A percentile compares a stretch with the other conserved stretches of the same genome.
Conservation (phyloP, 2,113 vertebrate species). For the Bufo gargarizans region DNA sequence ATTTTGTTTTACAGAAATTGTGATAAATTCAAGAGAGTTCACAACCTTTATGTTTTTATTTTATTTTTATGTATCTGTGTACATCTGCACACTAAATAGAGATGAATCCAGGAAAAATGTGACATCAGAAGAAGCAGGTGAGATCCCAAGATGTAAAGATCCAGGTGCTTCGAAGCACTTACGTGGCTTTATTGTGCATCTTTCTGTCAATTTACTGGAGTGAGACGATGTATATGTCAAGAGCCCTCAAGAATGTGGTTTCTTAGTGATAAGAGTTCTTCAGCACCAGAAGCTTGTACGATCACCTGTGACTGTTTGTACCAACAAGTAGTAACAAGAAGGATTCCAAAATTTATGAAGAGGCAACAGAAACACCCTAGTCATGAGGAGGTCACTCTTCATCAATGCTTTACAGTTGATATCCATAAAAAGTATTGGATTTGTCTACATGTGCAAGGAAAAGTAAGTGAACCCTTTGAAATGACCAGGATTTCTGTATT, state of each 20-base stretch:
- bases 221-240: conserved; percentile 4
- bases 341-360: background rate
- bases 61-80: background rate
- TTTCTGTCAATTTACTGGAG: conserved; percentile 1
- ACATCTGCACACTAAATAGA: background rate
- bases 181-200: background rate
- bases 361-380: background rate
- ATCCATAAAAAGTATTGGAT: background rate
- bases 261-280: background rate
- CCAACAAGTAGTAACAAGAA: conserved; percentile 10
- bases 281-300: background rate
- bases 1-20: background rate
- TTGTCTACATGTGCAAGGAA: too few species aligned
- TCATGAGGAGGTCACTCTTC: background rate
- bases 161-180: background rate
- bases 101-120: background rate
- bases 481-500: too few species aligned
- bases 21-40: background rate
- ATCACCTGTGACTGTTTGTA: background rate
- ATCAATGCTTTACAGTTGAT: background rate
- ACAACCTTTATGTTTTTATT: background rate
- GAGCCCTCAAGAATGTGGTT: background rate
- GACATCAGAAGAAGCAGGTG: conserved; percentile 1
- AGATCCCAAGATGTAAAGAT: background rate
- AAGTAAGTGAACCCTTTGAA: too few species aligned